Conservation (phyloP, 2,113 vertebrate genomes). For the Eudyptes chrysolophus region DNA sequence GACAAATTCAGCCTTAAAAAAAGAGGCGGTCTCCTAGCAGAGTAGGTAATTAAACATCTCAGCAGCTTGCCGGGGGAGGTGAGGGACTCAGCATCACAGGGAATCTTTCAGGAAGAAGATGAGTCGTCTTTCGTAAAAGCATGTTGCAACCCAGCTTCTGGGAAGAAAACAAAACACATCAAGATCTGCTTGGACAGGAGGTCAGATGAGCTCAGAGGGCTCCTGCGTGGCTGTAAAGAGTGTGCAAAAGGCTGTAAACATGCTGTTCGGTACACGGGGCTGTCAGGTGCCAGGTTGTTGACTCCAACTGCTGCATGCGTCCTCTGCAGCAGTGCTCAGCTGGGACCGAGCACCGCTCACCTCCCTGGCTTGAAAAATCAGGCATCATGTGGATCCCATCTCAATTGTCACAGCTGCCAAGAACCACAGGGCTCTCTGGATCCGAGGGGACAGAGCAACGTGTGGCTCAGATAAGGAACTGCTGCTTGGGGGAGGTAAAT, state of each 20-base stretch:
- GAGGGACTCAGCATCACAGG: neutral
- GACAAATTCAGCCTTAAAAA: neutral
- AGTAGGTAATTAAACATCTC: neutral
- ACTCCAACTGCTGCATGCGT: accelerated
- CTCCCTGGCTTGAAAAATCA: neutral
- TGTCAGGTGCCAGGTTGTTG: neutral
- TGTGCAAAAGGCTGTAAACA: neutral
- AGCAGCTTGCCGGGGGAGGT: neutral
- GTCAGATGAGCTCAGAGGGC: neutral
- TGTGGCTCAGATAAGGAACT: neutral
- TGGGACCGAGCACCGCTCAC: neutral
- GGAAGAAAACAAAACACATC: neutral
- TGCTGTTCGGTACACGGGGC: neutral
- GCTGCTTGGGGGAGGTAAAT: neutral
- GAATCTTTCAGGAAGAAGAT: neutral
- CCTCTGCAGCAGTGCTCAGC: neutral
- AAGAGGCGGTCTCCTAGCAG: neutral
- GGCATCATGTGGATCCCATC: neutral
- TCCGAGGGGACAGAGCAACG: neutral
- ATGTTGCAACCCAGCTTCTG: neutral
- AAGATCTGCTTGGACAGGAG: neutral
- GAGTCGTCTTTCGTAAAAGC: neutral
- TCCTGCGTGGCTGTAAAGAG: neutral
- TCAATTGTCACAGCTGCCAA: neutral
- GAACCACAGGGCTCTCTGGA: neutral